Conservation (phyloP, 2,797 vertebrate genomes). For the Pseudomugil gertrudae region DNA sequence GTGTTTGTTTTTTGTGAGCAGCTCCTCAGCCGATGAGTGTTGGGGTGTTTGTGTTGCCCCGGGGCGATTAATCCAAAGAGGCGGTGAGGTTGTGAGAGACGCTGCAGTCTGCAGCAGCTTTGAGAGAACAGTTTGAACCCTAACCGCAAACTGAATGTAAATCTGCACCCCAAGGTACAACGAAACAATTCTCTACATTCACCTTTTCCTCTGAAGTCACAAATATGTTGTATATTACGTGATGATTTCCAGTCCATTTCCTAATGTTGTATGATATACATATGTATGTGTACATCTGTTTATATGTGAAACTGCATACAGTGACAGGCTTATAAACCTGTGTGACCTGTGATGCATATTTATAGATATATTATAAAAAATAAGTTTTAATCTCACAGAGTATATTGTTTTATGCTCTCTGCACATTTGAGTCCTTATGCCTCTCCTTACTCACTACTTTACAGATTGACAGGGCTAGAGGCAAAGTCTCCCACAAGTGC, state of each 20-base stretch:
- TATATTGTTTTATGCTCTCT: conserved; percentile 72
- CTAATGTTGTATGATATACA: conserved; percentile 76
- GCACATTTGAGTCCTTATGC: conserved; percentile 56
- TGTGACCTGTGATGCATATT: conserved; percentile 70
- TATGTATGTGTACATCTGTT: conserved; percentile 77
- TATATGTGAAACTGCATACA: conserved; percentile 72
- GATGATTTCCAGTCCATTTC: conserved; percentile 69
- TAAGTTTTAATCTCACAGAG: conserved; percentile 71
- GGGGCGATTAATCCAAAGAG: conserved; percentile 66
- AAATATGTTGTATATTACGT: conserved; percentile 77
- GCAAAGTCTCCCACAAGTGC: conserved; percentile 80
- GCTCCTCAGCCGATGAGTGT: conserved; percentile 50
- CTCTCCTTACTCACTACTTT: conserved; percentile 57
- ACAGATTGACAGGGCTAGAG: conserved; percentile 77
- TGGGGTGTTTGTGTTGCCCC: conserved; percentile 59
- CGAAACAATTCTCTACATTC: conserved; percentile 30
- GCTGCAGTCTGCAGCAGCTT: conserved; percentile 43
- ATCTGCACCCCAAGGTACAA: conserved; percentile 61
- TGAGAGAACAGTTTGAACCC: conserved; percentile 50
- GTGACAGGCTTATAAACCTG: conserved; percentile 49
- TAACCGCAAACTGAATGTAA: conserved; percentile 70
- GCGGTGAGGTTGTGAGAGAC: conserved; percentile 32
- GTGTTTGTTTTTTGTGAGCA: conserved; percentile 30
- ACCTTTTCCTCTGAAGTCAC: conserved; percentile 44
- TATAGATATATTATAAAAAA: conserved; percentile 79